phyloP scores from a whole-genome alignment of 2,113 vertebrate genomes.

The Pachyramphus minor region DNA sequence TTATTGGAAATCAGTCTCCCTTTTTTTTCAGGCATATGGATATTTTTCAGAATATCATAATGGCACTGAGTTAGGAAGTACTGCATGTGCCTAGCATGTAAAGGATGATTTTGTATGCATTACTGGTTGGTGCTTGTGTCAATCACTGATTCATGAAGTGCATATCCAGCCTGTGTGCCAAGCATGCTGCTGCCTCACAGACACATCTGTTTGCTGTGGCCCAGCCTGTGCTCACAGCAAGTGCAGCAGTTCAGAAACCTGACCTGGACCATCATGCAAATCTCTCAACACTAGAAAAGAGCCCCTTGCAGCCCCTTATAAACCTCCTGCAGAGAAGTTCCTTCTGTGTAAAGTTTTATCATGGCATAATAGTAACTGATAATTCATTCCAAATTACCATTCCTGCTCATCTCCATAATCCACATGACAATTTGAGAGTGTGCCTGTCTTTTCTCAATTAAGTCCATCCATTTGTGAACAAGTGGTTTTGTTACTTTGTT shows the following conservation, averaged over 20 bases:
- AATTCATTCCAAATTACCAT: neutral
- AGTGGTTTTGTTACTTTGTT: neutral
- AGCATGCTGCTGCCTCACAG: neutral
- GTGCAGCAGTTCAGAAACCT: neutral
- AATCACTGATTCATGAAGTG: neutral
- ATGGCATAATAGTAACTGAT: neutral
- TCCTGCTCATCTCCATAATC: neutral
- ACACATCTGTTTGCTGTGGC: neutral
- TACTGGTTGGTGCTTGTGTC: neutral
- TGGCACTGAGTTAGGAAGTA: neutral
- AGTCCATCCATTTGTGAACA: neutral
- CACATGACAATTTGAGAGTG: neutral
- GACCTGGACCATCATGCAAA: neutral
- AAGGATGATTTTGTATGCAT: neutral
- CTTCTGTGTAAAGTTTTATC: neutral
- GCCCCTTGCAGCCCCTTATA: neutral
- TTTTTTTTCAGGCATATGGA: neutral
- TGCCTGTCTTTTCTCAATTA: neutral
- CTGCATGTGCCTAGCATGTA: neutral
- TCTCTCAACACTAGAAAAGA: neutral
- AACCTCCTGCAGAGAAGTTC: rapidly evolving
- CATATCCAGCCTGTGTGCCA: neutral
- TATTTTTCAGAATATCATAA: neutral
- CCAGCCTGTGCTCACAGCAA: neutral
- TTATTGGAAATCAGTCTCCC: neutral